phyloP scores from a whole-genome alignment of 2,888 invertebrate species.

The Chirona hameri region DNA sequence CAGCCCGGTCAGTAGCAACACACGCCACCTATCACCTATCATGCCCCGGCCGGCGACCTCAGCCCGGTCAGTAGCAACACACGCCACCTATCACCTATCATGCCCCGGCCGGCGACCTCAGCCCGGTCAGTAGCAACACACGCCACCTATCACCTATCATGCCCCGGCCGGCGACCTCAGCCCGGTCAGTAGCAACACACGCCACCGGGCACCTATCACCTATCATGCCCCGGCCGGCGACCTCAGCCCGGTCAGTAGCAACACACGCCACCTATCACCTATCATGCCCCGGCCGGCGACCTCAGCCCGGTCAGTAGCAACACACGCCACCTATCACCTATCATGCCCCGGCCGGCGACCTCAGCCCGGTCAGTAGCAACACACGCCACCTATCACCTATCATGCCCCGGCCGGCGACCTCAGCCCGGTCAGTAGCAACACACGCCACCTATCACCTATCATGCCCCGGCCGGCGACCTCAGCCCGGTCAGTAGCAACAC shows the following conservation, averaged over 20 bases:
- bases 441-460: constrained; percentile 46
- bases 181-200: too few species aligned
- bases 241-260: too few species aligned
- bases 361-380: too few species aligned
- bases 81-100: constrained; percentile 46
- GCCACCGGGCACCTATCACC: constrained; percentile 44
- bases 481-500: too few species aligned
- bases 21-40: constrained; percentile 46
- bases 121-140: too few species aligned
- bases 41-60: background rate
- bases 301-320: too few species aligned
- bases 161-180: background rate
- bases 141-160: constrained; percentile 45
- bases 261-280: constrained; percentile 48
- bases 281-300: background rate
- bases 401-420: background rate
- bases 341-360: background rate
- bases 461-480: background rate
- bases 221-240: background rate
- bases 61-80: too few species aligned
- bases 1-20: too few species aligned
- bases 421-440: too few species aligned
- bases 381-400: constrained; percentile 47
- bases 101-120: background rate
- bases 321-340: constrained; percentile 47